Conservation (phyloP, 1,140 invertebrate species). For the Dysdera silvatica region DNA sequence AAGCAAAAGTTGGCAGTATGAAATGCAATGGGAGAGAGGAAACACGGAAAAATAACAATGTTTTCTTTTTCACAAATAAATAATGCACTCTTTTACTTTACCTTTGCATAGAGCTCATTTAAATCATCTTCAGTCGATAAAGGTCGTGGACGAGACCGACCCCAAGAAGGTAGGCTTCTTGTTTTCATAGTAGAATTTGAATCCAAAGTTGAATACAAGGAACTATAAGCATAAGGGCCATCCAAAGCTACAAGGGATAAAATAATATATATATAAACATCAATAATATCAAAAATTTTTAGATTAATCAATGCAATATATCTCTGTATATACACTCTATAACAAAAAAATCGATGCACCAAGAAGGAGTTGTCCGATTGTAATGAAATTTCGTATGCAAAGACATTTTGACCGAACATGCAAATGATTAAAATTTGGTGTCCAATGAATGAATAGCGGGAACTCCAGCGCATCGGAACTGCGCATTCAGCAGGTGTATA, state of each 20-base stretch:
- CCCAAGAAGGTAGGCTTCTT: constrained; percentile 58
- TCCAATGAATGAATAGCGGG: too few species aligned
- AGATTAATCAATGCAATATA: background rate
- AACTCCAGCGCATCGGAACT: too few species aligned
- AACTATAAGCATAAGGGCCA: constrained; percentile 42
- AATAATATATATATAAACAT: background rate
- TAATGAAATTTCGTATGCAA: too few species aligned
- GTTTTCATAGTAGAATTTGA: constrained; percentile 52
- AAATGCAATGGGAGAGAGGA: background rate
- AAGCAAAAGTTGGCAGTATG: too few species aligned
- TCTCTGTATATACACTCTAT: background rate
- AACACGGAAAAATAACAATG: background rate
- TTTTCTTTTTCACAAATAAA: too few species aligned
- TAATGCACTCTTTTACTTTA: too few species aligned
- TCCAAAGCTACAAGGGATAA: constrained; percentile 51
- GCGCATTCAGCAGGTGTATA: too few species aligned
- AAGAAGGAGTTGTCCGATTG: too few species aligned
- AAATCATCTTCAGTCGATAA: constrained; percentile 59
- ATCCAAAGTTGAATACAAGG: constrained; percentile 12
- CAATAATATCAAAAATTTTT: background rate
- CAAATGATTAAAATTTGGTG: too few species aligned
- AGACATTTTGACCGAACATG: too few species aligned
- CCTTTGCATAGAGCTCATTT: constrained; percentile 63
- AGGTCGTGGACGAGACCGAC: constrained; percentile 54
- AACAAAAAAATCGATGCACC: too few species aligned